Evolutionary conservation across 2,888 invertebrate genomes (phyloP).

Genomic region (Dicycla oo): DNA sequence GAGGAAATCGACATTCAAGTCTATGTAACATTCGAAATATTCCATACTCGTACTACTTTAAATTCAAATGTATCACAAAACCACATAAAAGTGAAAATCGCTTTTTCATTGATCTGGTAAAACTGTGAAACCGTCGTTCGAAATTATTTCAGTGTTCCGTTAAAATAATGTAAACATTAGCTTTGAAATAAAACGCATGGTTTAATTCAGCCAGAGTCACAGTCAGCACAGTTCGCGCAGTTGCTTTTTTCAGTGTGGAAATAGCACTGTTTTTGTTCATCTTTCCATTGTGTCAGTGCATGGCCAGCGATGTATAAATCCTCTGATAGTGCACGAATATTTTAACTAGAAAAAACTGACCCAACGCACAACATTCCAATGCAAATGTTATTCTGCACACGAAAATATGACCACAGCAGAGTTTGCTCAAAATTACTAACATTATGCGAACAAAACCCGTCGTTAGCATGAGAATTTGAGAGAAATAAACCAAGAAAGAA

Average conservation of each 20-base stretch:
- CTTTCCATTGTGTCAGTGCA: slow-evolving; percentile 82
- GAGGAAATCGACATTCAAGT: slow-evolving; percentile 19
- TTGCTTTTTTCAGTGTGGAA: slow-evolving; percentile 72
- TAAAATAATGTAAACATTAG: slow-evolving; percentile 61
- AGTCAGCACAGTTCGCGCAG: slow-evolving; percentile 64
- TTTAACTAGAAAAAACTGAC: slow-evolving; percentile 79
- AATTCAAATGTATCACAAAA: slow-evolving; percentile 26
- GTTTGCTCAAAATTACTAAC: slow-evolving; percentile 23
- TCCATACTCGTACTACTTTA: slow-evolving; percentile 15
- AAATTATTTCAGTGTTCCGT: slow-evolving; percentile 23
- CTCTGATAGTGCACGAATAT: slow-evolving; percentile 84
- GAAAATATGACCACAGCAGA: slow-evolving; percentile 36
- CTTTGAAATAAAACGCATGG: slow-evolving; percentile 54
- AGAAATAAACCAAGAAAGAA: slow-evolving; percentile 35
- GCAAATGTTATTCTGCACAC: slow-evolving; percentile 67
- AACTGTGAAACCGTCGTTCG: slow-evolving; percentile 9
- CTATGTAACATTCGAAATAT: slow-evolving; percentile 17
- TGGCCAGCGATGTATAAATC: slow-evolving; percentile 85
- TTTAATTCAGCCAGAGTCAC: slow-evolving; percentile 63
- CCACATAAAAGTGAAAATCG: slow-evolving; percentile 19
- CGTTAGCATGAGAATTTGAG: slow-evolving; percentile 29
- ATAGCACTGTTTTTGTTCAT: slow-evolving; percentile 84
- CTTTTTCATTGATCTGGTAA: slow-evolving; percentile 9
- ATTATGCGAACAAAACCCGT: slow-evolving; percentile 29
- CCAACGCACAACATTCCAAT: slow-evolving; percentile 69